phyloP scores from a whole-genome alignment of 1,140 invertebrate genomes.

The Limonius californicus region DNA sequence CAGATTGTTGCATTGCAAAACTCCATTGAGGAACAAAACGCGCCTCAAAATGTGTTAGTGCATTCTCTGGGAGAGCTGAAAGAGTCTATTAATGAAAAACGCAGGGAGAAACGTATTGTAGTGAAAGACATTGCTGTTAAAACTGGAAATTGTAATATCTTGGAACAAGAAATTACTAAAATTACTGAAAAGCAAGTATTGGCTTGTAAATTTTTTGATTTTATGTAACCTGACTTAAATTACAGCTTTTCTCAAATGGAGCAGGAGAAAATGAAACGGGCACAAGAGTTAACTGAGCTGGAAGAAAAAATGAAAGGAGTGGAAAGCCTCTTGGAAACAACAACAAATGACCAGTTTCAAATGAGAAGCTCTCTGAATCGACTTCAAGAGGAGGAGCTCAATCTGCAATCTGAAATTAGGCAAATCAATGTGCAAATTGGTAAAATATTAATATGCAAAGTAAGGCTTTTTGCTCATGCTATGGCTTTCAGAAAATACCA shows the following conservation, averaged over 20 bases:
- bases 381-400: conserved; percentile 44
- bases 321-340: conserved; percentile 49
- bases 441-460: conserved; percentile 31
- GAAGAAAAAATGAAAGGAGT: conserved; percentile 46
- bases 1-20: conserved; percentile 29
- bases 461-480: neutral
- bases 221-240: conserved; percentile 2
- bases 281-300: conserved; percentile 29
- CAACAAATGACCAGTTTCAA: conserved; percentile 50
- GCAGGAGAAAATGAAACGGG: conserved; percentile 34
- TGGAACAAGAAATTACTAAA: conserved; percentile 33
- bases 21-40: conserved; percentile 27
- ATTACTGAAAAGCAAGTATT: conserved; percentile 32
- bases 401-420: conserved; percentile 39
- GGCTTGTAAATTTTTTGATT: neutral
- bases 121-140: conserved; percentile 28
- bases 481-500: neutral
- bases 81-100: conserved; percentile 23
- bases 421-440: conserved; percentile 38
- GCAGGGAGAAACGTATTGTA: conserved; percentile 27
- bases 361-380: conserved; percentile 45
- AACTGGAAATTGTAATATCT: conserved; percentile 27
- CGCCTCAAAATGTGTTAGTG: conserved; percentile 26
- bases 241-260: conserved; percentile 35
- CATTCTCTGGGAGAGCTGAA: conserved; percentile 25